Evolutionary conservation across 1,140 invertebrate species (phyloP), one percentile per base, ranked within the genome.

Genomic region (Sarcophaga bullata): DNA sequence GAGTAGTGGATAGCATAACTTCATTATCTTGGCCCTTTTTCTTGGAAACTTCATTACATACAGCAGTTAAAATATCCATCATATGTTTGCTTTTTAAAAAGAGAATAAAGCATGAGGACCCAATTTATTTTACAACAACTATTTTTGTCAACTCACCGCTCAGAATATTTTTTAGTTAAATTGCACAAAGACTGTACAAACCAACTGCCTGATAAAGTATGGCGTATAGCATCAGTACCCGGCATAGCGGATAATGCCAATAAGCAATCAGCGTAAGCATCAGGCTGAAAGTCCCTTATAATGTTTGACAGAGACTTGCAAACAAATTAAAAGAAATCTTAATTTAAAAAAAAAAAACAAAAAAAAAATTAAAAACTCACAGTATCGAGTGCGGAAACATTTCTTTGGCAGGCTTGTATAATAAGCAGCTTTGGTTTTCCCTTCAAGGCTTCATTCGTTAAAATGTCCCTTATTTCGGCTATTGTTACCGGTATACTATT

Each of bases 181-280:
- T 87, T 84, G 81, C 87, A 89, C 3, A 90, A 78, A 9, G 85
- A 82, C 75, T 90, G 87, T 37, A 90, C 87, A 48, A 90, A 90
- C 89, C 89, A 90, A 73, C 86, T 88, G 48, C 89, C 89, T 0
- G 76, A n/a, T 7, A 83, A 52, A 8, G 84, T 89, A 62, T 90
- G 87, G 8, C 89, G 85, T 62, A 90, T 49, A 4, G 88, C 85
- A 0, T 84, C 62, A 78, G 84, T 88, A 0, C 89, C 88, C 0
- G 84, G 84, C 4, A 90, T 87, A 5, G 89, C 89, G 6, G 89
- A 88, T 84, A 88, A 88, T 10, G 86, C 87, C 8, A 85, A 82
- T 13, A 90, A 68, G 82, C 90, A 84, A 54, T 90, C 87, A 6
- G 80, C 80, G 13, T 83, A 84, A 10, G 86, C 84, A 0, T n/a